Evolutionary conservation across 2,113 vertebrate species (phyloP).

Genomic region (Oplegnathus fasciatus): DNA sequence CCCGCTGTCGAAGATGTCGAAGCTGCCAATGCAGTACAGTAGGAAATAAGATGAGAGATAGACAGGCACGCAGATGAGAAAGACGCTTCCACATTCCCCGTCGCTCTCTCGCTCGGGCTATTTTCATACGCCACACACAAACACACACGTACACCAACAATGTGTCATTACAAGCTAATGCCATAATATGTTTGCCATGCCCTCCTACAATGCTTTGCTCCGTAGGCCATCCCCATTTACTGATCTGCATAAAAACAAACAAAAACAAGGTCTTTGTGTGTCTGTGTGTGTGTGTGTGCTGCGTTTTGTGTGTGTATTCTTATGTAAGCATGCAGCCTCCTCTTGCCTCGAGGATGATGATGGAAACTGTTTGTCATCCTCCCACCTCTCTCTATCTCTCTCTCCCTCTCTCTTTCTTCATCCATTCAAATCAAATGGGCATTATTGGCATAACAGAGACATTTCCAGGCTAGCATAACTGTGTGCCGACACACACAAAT

Average conservation of each 20-base stretch:
- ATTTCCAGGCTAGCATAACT: conserved; percentile 26
- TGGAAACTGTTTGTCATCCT: conserved; percentile 78
- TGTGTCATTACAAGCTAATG: conserved; percentile 65
- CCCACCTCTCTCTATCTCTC: conserved; percentile 56
- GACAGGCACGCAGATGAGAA: conserved; percentile 25
- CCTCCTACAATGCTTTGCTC: conserved; percentile 60
- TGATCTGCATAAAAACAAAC: conserved; percentile 58
- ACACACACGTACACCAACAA: conserved; percentile 28
- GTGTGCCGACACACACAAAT: neutral
- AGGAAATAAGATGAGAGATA: conserved; percentile 46
- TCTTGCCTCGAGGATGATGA: conserved; percentile 73
- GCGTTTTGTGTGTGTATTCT: conserved; percentile 53
- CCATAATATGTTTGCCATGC: conserved; percentile 54
- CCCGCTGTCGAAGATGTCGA: conserved; percentile 12
- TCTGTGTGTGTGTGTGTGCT: conserved; percentile 14
- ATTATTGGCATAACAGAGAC: conserved; percentile 37
- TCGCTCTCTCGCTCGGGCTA: conserved; percentile 28
- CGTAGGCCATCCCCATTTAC: conserved; percentile 37
- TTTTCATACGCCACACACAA: conserved; percentile 45
- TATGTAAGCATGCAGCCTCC: conserved; percentile 73
- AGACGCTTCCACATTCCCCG: conserved; percentile 12
- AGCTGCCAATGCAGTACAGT: conserved; percentile 14
- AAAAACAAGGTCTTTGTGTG: conserved; percentile 20
- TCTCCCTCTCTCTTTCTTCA: conserved; percentile 32
- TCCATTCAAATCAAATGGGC: conserved; percentile 65